phyloP scores from a whole-genome alignment of 1,140 invertebrate genomes.

The Drosophila athabasca region DNA sequence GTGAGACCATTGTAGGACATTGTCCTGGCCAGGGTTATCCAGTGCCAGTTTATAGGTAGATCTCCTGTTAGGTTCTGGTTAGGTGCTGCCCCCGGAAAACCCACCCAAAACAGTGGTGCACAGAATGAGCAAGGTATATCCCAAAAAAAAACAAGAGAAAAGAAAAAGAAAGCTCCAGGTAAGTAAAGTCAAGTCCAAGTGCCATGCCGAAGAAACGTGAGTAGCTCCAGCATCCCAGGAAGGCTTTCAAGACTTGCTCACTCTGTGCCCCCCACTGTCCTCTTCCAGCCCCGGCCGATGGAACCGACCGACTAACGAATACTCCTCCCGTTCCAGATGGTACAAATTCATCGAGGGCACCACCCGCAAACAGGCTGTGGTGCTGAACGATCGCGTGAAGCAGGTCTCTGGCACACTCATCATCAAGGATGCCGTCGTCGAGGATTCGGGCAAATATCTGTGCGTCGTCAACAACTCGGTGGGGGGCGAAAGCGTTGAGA shows the following conservation, averaged over 20 bases:
- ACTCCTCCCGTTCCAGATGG: slow-evolving; percentile 88
- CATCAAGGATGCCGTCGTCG: slow-evolving; percentile 94
- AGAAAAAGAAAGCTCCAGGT: slow-evolving; percentile 26
- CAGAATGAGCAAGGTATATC: slow-evolving; percentile 49
- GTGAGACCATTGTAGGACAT: slow-evolving; percentile 78
- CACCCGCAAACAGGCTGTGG: slow-evolving; percentile 91
- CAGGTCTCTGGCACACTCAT: slow-evolving; percentile 97
- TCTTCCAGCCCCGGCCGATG: background rate
- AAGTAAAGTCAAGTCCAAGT: slow-evolving; percentile 31
- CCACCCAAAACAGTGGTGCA: slow-evolving; percentile 32
- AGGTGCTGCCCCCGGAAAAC: slow-evolving; percentile 1
- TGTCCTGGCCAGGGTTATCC: slow-evolving; percentile 89
- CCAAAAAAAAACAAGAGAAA: too few species aligned
- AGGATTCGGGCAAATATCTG: slow-evolving; percentile 96
- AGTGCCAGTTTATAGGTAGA: slow-evolving; percentile 88
- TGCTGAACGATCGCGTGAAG: slow-evolving; percentile 93
- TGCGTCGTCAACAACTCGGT: slow-evolving; percentile 97
- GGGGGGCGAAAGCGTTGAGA: slow-evolving; percentile 95
- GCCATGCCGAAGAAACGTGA: slow-evolving; percentile 2
- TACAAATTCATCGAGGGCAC: slow-evolving; percentile 96
- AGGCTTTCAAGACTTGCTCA: slow-evolving; percentile 35
- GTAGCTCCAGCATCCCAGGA: slow-evolving; percentile 3
- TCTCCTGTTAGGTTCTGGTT: slow-evolving; percentile 30
- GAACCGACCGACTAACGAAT: slow-evolving; percentile 8
- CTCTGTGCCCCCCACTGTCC: slow-evolving; percentile 54